Evolutionary conservation across 2,797 vertebrate species (phyloP).

Genomic region (Aeoliscus strigatus): DNA sequence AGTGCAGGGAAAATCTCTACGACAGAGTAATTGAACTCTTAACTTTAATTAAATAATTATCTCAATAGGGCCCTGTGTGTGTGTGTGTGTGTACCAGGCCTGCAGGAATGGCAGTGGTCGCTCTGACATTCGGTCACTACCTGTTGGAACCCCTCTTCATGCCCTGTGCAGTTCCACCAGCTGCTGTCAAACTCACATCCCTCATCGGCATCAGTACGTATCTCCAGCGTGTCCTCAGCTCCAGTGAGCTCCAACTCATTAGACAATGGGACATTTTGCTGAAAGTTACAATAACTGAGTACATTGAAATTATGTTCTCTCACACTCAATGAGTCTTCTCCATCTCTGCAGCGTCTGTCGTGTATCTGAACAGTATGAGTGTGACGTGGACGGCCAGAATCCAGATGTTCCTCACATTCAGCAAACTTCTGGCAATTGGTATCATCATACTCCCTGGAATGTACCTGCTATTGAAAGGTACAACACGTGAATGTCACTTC

Average conservation of each 20-base stretch:
- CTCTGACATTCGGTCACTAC: slow-evolving; percentile 84
- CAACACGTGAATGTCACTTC: too few species aligned
- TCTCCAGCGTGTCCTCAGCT: neutral
- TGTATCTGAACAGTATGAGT: slow-evolving; percentile 81
- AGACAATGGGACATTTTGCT: too few species aligned
- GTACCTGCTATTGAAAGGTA: slow-evolving; percentile 73
- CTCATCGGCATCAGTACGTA: slow-evolving; percentile 83
- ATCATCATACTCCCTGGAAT: slow-evolving; percentile 79
- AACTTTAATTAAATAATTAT: too few species aligned
- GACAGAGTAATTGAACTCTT: too few species aligned
- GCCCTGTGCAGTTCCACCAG: slow-evolving; percentile 75
- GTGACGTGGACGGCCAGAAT: slow-evolving; percentile 72
- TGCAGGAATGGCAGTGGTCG: slow-evolving; percentile 76
- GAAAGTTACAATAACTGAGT: too few species aligned
- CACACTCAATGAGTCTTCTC: neutral
- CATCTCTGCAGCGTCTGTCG: slow-evolving; percentile 62
- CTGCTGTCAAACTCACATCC: slow-evolving; percentile 75
- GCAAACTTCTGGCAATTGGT: slow-evolving; percentile 75
- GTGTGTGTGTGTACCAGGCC: slow-evolving; percentile 63
- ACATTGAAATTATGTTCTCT: too few species aligned
- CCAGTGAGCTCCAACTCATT: too few species aligned
- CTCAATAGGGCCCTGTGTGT: too few species aligned
- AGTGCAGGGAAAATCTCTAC: too few species aligned
- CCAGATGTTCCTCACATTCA: slow-evolving; percentile 70
- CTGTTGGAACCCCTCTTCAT: slow-evolving; percentile 81